Base-by-base conservation (phyloP, 2,888 invertebrate species). In the Cheilosia vernalis region DNA sequence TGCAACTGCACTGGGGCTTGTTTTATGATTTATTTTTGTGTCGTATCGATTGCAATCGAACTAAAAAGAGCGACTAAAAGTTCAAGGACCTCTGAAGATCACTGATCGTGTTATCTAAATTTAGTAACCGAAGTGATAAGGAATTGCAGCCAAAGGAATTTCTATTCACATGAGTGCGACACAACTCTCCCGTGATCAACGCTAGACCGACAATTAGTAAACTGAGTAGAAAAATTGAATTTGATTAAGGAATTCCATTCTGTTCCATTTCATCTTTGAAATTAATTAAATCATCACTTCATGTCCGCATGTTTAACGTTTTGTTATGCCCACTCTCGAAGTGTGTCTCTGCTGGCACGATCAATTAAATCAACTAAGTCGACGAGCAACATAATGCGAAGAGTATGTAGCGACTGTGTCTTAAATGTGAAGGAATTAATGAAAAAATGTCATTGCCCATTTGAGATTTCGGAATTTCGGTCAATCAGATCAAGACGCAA, bases 211-310 rank as follows among this genome's bases (percentile, higher is more conserved):
- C 85, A 81, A 81, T 85, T 81, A 81, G 81, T 67, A 61, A 76
- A 85, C 85, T 85, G 82, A 67, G 55, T 53, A 64, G 74, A 76
- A 76, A 61, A 73, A 79, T 80, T 81, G 76, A 80, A 79, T 78
- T 83, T 72, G 83, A 83, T 83, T 85, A 85, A 85, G 72, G 81
- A 85, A 85, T 81, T 80, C 61, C 40, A 60, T 66, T 69, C 61
- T 24, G 49, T 66, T 67, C 51, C 69, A 67, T 37, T 64, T 72
- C 53, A 60, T 58, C 74, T 81, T 81, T 76, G 72, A 67, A 60
- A 85, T 81, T 85, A 85, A 85, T 85, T 85, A 81, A 85, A 85
- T 85, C 85, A 85, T 81, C 81, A 72, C 70, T 81, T 67, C 47
- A 81, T 67, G 66, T 80, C 64, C 79, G 53, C 60, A 56, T 66